These are phyloP conservation scores for Torymus aiolomorphi DNA, from an alignment of 2,888 invertebrate genomes.

Conservation along the genomic window DNA sequence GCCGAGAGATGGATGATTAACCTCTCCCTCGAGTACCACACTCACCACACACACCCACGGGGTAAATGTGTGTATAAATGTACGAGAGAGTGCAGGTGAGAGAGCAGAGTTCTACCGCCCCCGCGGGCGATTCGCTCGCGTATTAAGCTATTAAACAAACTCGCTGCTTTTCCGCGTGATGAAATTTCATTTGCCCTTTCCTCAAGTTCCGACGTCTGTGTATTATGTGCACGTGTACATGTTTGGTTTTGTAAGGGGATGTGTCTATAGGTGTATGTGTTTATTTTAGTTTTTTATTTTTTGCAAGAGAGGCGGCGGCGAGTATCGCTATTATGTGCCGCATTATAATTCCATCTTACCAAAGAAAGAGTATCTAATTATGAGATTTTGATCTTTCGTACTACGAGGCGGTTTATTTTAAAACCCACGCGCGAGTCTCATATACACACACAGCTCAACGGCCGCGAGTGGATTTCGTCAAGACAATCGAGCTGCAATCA, in stretches of 20 bases:
- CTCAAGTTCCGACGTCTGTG: neutral
- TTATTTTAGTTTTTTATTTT: conserved; percentile 6
- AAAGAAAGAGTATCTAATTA: conserved; percentile 52
- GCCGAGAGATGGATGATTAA: conserved; percentile 60
- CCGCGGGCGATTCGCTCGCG: conserved; percentile 6
- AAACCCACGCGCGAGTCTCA: conserved; percentile 48
- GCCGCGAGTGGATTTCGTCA: conserved; percentile 23
- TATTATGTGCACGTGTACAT: no score
- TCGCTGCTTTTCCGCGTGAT: conserved; percentile 33
- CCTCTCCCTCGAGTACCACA: conserved; percentile 30
- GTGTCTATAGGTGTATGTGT: no score
- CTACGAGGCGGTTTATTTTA: conserved; percentile 38
- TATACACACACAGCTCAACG: neutral
- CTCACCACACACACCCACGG: conserved; percentile 23
- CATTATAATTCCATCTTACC: conserved; percentile 42
- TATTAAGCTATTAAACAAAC: conserved; percentile 56
- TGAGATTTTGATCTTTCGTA: conserved; percentile 51
- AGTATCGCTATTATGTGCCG: conserved; percentile 30
- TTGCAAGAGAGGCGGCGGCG: conserved; percentile 1
- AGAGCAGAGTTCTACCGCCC: conserved; percentile 3
- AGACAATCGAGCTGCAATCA: conserved; percentile 49
- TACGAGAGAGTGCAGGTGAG: conserved; percentile 37
- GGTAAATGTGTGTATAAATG: conserved; percentile 20
- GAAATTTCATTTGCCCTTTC: conserved; percentile 37
- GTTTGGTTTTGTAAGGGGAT: no score